These are phyloP conservation scores for Marisa cornuarietis DNA, from an alignment of 1,140 invertebrate species.

Conservation along the genomic window DNA sequence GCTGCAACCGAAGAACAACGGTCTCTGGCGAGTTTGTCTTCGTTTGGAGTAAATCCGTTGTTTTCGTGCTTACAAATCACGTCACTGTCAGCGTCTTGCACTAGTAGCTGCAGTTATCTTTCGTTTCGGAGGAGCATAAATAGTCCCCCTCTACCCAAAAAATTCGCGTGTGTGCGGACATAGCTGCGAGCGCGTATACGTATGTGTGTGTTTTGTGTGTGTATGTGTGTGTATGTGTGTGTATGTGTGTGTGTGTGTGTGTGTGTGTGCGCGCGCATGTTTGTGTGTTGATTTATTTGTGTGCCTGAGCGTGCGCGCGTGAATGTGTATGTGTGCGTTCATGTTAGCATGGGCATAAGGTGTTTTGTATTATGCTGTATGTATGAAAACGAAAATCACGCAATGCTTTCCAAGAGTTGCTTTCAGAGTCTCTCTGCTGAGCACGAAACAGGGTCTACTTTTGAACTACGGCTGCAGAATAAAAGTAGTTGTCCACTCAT, in stretches of 20 bases:
- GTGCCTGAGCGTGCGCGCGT: background rate
- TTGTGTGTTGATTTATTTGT: too few species aligned
- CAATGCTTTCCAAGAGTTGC: too few species aligned
- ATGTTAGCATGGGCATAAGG: background rate
- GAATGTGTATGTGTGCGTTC: background rate
- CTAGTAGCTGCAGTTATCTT: too few species aligned
- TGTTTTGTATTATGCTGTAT: background rate
- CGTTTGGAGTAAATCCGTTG: too few species aligned
- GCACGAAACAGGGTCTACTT: too few species aligned
- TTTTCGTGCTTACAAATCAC: too few species aligned
- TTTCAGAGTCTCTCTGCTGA: background rate
- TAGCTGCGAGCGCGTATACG: background rate
- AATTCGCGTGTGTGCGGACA: too few species aligned
- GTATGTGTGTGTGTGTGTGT: slow-evolving; percentile 1
- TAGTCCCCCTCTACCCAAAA: background rate
- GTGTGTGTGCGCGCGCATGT: background rate
- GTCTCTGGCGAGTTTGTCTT: too few species aligned
- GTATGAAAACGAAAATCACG: background rate
- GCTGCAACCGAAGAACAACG: too few species aligned
- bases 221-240: background rate
- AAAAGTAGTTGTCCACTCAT: too few species aligned
- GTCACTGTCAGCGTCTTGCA: too few species aligned
- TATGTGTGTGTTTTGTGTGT: background rate
- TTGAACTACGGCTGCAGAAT: too few species aligned
- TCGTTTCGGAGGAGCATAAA: background rate